Base-by-base conservation (phyloP, 2,888 invertebrate species). In the Calameuta pallipes region DNA sequence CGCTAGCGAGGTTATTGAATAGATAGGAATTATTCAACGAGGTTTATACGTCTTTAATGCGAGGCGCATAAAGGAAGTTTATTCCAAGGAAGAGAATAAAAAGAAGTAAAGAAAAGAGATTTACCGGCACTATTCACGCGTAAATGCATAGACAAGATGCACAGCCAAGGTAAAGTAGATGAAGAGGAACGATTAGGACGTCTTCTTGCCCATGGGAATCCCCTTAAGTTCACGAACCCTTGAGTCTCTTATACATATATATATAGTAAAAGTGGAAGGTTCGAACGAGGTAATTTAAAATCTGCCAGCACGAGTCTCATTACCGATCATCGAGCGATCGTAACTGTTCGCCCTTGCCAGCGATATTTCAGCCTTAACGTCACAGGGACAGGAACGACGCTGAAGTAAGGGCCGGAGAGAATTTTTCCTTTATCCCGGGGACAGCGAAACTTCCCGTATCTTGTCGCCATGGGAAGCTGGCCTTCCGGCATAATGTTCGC, bases 401-500 rank as follows among this genome's bases (percentile, higher is more conserved):
- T 23, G 23, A 23, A 23, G 23, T 56, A 56, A 23, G 56, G 56
- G 9, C 9, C 9, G 56, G 56, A 56, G 56, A 56, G 56, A 23
- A 56, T 56, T 56, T 56, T 56, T 56, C 56, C 23, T 56, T 23
- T 56, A 23, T 56, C 9, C 56, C 9, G 23, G 23, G 56, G 23
- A 56, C 56, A 56, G 9, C 56, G 23, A 56, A 56, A 56, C 56
- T 56, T 56, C 56, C 56, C 56, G 56, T 56, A 56, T 56, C 23
- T 15, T 56, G 56, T 56, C 56, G 23, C 56, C 56, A 56, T 23
- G 56, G 56, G 56, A 56, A 56, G 56, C 56, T 56, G 56, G 56
- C 56, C 56, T 71, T 71, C 71, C 71, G 71, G 31, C 33, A 71
- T 71, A 71, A 71, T 34, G 71, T 71, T 34, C 31, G 31, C 71